Evolutionary conservation across 2,113 vertebrate species (phyloP), one percentile per base, ranked within the genome.

Genomic region (Neopipo cinnamomea): DNA sequence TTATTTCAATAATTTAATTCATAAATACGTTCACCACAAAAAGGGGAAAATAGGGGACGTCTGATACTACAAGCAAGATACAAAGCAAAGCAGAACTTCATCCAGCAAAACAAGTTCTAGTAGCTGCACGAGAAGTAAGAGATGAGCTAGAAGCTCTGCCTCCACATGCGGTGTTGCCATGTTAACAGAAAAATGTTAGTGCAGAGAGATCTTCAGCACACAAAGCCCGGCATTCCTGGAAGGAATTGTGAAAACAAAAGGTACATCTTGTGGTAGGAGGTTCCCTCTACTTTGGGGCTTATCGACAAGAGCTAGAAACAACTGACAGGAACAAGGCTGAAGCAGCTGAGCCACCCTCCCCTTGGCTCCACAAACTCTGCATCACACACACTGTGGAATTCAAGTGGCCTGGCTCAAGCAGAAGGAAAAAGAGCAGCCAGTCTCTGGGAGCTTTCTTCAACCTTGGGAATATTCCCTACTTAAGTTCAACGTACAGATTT

Each of bases 111-210:
- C 4, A 2, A 68, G 41, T 24, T 72, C 76, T 52, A 37, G 74
- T 24, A 85, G 35, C 7, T 28, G 44, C 56, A 63, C 0, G 11
- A 65, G 28, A 82, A 88, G 46, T 56, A 66, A 62, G 35, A 73
- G 68, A 86, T 24, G 81, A 88, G 63, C 68, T 67, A 44, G 58
- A 85, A 86, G 66, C 41, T 55, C 93, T 83, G 65, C 92, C 79
- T 89, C 59, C 83, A 84, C 65, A 78, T 1, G 0, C 59, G 12
- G 65, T 47, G 85, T 91, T 96, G 79, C 93, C 95, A 90, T 91
- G 93, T 63, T 95, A 96, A 94, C 92, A 80, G 85, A 35, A 88
- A 76, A 85, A 92, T 5, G 5, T 39, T 22, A 50, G 47, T 2
- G 23, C 42, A 33, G 63, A 50, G 35, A 50, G 27, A 52, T 61